Conservation (phyloP, 1,140 invertebrate genomes). For the Drosophila repleta region DNA sequence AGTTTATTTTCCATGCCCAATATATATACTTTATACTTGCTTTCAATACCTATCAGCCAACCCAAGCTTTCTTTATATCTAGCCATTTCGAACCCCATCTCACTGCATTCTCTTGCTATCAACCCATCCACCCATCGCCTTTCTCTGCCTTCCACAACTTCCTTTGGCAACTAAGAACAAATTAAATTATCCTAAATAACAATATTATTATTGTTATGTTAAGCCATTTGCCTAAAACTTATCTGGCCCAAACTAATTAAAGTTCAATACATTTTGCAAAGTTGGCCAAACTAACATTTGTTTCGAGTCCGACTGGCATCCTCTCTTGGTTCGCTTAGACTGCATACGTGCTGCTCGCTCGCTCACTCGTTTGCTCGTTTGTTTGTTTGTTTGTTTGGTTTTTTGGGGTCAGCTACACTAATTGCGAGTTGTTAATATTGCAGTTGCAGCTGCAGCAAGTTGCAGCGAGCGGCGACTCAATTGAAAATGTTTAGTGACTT, state of each 20-base stretch:
- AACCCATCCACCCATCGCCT: no score
- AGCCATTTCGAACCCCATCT: no score
- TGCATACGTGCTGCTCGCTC: slow-evolving; percentile 41
- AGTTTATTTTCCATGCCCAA: no score
- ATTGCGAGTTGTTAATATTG: slow-evolving; percentile 69
- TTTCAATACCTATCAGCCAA: no score
- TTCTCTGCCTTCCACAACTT: not conserved
- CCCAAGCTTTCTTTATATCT: no score
- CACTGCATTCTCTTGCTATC: no score
- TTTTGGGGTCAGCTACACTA: slow-evolving; percentile 42
- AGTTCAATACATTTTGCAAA: slow-evolving; percentile 2
- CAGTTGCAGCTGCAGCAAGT: slow-evolving; percentile 8
- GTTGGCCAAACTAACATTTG: slow-evolving; percentile 7
- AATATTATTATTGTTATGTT: not conserved
- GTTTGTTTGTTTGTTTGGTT: slow-evolving; percentile 25
- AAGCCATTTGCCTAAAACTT: slow-evolving; percentile 1
- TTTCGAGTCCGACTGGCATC: slow-evolving; percentile 14
- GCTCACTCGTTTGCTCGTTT: slow-evolving; percentile 7
- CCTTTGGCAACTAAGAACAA: not conserved
- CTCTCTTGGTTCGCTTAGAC: slow-evolving; percentile 19
- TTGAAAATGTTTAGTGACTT: slow-evolving; percentile 73
- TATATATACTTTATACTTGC: no score
- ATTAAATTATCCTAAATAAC: not conserved
- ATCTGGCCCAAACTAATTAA: not conserved
- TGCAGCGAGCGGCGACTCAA: slow-evolving; percentile 56